Percentiles rank a stretch among this genome's conserved stretches.
phyloP scores from a whole-genome alignment of 2,888 invertebrate species.

The Dryomyza anilis region DNA sequence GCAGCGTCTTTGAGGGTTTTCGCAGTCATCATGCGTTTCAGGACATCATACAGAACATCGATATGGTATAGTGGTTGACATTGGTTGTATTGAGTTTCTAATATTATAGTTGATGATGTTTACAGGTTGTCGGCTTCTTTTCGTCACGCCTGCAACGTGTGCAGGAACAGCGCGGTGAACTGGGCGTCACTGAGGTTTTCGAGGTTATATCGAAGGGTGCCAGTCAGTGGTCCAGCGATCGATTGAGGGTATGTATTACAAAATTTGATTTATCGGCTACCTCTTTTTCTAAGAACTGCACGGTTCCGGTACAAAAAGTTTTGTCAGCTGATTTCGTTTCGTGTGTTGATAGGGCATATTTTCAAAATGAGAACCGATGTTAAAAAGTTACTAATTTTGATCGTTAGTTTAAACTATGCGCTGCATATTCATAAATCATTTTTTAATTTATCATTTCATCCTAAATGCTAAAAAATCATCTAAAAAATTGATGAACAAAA shows the following conservation, averaged over 20 bases:
- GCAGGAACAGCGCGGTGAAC: conserved; percentile 70
- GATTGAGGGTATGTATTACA: conserved; percentile 74
- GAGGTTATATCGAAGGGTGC: conserved; percentile 89
- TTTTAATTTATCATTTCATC: too few species aligned
- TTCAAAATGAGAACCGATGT: too few species aligned
- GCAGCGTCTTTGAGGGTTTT: conserved; percentile 85
- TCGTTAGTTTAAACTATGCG: too few species aligned
- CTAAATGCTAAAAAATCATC: too few species aligned
- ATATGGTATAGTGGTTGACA: conserved; percentile 69
- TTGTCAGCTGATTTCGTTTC: too few species aligned
- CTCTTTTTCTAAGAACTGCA: too few species aligned
- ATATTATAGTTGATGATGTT: background rate
- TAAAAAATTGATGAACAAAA: too few species aligned
- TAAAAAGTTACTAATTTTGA: too few species aligned
- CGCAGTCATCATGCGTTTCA: conserved; percentile 88
- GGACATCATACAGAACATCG: conserved; percentile 93
- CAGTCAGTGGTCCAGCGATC: conserved; percentile 91
- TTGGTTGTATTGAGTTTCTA: background rate
- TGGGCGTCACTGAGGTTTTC: conserved; percentile 87
- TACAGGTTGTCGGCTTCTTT: conserved; percentile 69
- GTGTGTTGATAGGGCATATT: too few species aligned
- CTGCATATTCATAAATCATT: too few species aligned
- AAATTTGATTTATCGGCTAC: too few species aligned
- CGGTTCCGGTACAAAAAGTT: too few species aligned
- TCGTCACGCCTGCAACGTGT: conserved; percentile 68